These are phyloP conservation scores for Pangasius mekongensis DNA, from an alignment of 2,797 vertebrate genomes.

Conservation along the genomic window DNA sequence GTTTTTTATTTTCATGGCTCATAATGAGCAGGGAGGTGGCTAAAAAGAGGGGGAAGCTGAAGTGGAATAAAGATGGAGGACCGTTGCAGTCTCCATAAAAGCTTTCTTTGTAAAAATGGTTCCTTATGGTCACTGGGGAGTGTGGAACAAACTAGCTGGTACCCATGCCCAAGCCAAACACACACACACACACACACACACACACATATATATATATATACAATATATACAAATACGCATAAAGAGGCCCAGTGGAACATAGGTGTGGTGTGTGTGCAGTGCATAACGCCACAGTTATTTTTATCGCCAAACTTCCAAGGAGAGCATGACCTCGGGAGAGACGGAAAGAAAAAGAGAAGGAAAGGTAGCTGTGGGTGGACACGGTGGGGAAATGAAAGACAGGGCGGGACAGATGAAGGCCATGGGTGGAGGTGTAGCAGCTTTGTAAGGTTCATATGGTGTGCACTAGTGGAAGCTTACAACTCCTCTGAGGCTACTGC, in stretches of 20 bases:
- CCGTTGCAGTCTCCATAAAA: slow-evolving; percentile 57
- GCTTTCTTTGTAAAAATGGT: slow-evolving; percentile 57
- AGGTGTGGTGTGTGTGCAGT: slow-evolving; percentile 58
- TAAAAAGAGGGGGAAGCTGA: slow-evolving; percentile 21
- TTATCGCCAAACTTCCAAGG: slow-evolving; percentile 55
- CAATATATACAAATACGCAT: slow-evolving; percentile 4
- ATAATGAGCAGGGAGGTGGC: slow-evolving; percentile 55
- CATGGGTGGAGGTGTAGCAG: slow-evolving; percentile 35
- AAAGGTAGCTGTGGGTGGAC: slow-evolving; percentile 52
- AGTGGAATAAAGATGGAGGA: slow-evolving; percentile 46
- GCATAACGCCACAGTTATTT: slow-evolving; percentile 54
- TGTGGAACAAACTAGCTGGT: slow-evolving; percentile 50
- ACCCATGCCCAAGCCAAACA: slow-evolving; percentile 50
- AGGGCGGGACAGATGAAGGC: slow-evolving; percentile 34
- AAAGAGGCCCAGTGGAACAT: slow-evolving; percentile 54
- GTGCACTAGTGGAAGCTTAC: slow-evolving; percentile 42
- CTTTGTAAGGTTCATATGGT: slow-evolving; percentile 32
- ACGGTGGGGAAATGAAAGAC: slow-evolving; percentile 27
- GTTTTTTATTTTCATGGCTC: slow-evolving; percentile 56
- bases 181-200: slow-evolving; percentile 10
- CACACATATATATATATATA: too few species aligned
- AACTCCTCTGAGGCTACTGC: slow-evolving; percentile 23
- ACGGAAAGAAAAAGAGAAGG: slow-evolving; percentile 51
- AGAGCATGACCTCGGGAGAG: slow-evolving; percentile 50
- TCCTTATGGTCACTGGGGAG: slow-evolving; percentile 51